phyloP scores from a whole-genome alignment of 2,797 vertebrate species.

The Pyrocephalus nanus region DNA sequence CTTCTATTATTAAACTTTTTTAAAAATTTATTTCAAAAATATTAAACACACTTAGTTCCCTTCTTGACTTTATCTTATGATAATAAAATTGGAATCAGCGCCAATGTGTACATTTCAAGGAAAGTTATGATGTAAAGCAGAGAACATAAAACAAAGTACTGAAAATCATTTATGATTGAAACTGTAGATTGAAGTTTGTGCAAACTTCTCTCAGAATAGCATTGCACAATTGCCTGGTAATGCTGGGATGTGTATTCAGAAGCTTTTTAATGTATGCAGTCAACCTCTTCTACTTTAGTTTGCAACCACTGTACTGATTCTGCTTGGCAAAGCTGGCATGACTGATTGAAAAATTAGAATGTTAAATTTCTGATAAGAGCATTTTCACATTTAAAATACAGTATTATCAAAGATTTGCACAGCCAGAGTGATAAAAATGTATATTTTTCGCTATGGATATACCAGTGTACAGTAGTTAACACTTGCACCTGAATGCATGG shows the following conservation, averaged over 20 bases:
- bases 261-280: conserved; percentile 17
- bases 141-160: conserved; percentile 31
- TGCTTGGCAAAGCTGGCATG: background rate
- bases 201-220: background rate
- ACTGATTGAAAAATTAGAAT: conserved; percentile 28
- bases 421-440: background rate
- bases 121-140: conserved; percentile 12
- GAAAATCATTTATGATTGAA: conserved; percentile 50
- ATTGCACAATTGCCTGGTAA: conserved; percentile 16
- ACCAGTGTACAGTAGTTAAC: background rate
- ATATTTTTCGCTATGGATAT: background rate
- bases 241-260: background rate
- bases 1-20: conserved; percentile 55
- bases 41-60: conserved; percentile 54
- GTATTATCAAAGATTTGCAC: background rate
- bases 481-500: background rate
- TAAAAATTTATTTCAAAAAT: conserved; percentile 62
- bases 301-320: background rate
- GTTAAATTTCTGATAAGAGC: background rate
- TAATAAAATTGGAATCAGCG: conserved; percentile 39
- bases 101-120: background rate
- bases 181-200: background rate
- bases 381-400: background rate
- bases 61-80: conserved; percentile 61
- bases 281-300: background rate